Evolutionary conservation across 2,888 invertebrate species (phyloP).

Genomic region (Eupeodes latifasciatus): DNA sequence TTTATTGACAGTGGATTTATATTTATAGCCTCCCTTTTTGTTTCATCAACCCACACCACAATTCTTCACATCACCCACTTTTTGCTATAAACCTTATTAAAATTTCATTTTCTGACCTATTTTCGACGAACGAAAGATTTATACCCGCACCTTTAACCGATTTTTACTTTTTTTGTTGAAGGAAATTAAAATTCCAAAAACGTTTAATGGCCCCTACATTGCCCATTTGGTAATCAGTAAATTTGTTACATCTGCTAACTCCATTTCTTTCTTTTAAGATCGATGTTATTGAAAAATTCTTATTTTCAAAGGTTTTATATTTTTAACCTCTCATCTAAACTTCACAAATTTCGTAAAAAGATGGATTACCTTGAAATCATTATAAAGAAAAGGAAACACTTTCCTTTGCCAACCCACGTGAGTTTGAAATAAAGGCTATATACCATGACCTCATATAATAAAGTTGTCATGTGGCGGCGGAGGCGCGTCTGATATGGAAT

Average conservation of each 20-base stretch:
- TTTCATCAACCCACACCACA: slow-evolving; percentile 4
- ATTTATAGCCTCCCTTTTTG: neutral
- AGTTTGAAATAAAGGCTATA: too few species aligned
- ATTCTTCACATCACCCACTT: slow-evolving; percentile 10
- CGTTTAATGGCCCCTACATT: slow-evolving; percentile 39
- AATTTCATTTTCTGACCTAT: slow-evolving; percentile 35
- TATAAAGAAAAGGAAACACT: slow-evolving; percentile 26
- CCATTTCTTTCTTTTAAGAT: slow-evolving; percentile 3
- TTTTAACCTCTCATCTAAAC: slow-evolving; percentile 48
- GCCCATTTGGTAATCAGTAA: slow-evolving; percentile 14
- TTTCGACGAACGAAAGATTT: neutral
- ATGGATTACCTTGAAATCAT: slow-evolving; percentile 26
- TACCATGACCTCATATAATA: slow-evolving; percentile 71
- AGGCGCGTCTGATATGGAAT: neutral
- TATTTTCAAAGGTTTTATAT: neutral
- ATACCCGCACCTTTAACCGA: neutral
- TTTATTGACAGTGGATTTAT: slow-evolving; percentile 9
- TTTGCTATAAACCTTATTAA: slow-evolving; percentile 13
- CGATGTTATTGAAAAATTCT: neutral
- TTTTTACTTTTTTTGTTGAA: neutral
- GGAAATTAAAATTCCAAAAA: slow-evolving; percentile 53
- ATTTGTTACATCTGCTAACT: slow-evolving; percentile 21
- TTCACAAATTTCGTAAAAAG: neutral
- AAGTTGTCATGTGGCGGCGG: slow-evolving; percentile 31
- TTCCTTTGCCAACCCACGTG: slow-evolving; percentile 44